These are phyloP conservation scores for Porites lutea DNA, from an alignment of 64 coral and sea anemone genomes.

Conservation along the genomic window DNA sequence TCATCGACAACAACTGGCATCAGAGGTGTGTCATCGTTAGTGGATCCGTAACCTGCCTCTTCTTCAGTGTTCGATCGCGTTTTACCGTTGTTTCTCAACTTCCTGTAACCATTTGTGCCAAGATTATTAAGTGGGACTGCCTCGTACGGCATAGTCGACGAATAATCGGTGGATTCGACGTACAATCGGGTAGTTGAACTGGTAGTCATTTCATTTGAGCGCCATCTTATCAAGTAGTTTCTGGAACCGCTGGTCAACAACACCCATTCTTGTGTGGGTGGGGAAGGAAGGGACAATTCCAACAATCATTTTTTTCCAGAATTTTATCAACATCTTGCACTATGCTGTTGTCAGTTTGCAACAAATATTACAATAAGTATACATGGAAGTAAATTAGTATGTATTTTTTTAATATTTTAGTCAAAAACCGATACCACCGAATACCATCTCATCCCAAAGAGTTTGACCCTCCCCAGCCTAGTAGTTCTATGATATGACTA, in stretches of 20 bases:
- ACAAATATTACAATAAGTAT: too few species aligned
- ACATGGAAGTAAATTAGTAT: too few species aligned
- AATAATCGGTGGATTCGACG: constrained; percentile 43
- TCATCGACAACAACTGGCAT: constrained; percentile 61
- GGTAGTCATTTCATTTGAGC: constrained; percentile 9
- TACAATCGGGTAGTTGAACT: constrained; percentile 29
- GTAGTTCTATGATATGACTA: too few species aligned
- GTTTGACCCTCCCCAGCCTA: background rate
- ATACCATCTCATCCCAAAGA: background rate
- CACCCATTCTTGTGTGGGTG: background rate
- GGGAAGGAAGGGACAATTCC: background rate
- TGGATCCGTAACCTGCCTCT: constrained; percentile 36
- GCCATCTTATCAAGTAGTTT: constrained; percentile 6
- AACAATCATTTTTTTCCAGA: too few species aligned
- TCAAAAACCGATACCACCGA: too few species aligned
- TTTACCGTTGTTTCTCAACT: constrained; percentile 35
- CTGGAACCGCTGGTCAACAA: constrained; percentile 12
- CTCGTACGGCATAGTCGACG: constrained; percentile 60
- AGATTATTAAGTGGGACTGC: constrained; percentile 50
- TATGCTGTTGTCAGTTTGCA: too few species aligned
- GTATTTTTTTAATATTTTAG: too few species aligned
- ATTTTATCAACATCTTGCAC: too few species aligned
- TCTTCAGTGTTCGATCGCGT: constrained; percentile 30
- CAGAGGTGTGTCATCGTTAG: constrained; percentile 56
- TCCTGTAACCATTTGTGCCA: constrained; percentile 36